Percentiles rank a stretch among this genome's conserved stretches.
Conservation (phyloP, 2,113 vertebrate species). For the Rousettus leschenaultii region DNA sequence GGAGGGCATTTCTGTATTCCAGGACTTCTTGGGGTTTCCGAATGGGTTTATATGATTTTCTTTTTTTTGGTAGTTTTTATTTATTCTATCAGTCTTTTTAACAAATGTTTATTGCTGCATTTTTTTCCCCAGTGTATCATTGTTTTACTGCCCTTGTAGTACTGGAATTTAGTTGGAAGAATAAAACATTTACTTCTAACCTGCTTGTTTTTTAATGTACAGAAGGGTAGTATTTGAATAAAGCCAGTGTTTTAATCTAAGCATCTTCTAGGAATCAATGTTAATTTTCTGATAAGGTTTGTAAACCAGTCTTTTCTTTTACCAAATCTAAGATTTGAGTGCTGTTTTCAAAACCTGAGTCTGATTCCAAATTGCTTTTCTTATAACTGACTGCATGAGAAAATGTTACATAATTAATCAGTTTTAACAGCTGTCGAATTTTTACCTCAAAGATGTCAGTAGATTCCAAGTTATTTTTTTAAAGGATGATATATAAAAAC, state of each 20-base stretch:
- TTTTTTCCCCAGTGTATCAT: conserved; percentile 84
- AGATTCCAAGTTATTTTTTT: not conserved
- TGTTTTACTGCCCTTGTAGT: conserved; percentile 93
- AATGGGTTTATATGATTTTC: conserved; percentile 90
- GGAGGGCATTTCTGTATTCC: conserved; percentile 88
- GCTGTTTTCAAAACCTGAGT: not conserved
- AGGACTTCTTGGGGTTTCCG: conserved; percentile 86
- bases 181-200: conserved; percentile 95
- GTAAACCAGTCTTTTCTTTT: not conserved
- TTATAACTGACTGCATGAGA: not conserved
- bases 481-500: not conserved
- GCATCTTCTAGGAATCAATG: conserved; percentile 59
- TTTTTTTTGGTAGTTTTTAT: conserved; percentile 92
- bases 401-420: not conserved
- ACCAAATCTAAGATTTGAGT: conserved; percentile 4
- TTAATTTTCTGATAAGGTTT: conserved; percentile 40
- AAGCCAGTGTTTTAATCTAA: conserved; percentile 79
- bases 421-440: not conserved
- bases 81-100: conserved; percentile 91
- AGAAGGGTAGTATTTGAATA: conserved; percentile 81
- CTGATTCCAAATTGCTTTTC: conserved; percentile 12
- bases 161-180: conserved; percentile 94
- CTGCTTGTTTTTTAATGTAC: conserved; percentile 83
- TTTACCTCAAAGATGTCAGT: not conserved
- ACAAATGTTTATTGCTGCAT: conserved; percentile 91